A percentile compares a stretch with the other conserved stretches of the same genome.
These are phyloP conservation scores for Brachyrhaphis roseni DNA, from an alignment of 2,797 vertebrate species.

Conservation along the genomic window DNA sequence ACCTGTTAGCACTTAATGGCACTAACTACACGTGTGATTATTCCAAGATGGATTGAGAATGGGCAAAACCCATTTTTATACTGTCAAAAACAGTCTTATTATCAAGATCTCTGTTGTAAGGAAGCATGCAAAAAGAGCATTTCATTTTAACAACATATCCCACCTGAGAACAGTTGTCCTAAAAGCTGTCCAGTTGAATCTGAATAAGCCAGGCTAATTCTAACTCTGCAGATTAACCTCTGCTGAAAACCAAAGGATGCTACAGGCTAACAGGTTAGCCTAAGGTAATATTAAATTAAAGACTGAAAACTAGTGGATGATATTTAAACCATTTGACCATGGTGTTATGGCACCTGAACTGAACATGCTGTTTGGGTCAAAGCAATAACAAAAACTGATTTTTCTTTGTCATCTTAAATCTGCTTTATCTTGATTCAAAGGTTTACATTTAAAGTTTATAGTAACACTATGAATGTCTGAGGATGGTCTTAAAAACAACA, in stretches of 20 bases:
- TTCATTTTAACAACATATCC: neutral
- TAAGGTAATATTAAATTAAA: conserved; percentile 19
- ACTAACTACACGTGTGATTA: neutral
- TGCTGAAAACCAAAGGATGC: conserved; percentile 13
- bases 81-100: neutral
- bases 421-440: conserved; percentile 25
- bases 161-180: neutral
- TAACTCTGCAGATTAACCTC: conserved; percentile 5
- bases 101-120: neutral
- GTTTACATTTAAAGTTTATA: conserved; percentile 51
- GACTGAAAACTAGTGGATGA: conserved; percentile 20
- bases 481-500: conserved; percentile 56
- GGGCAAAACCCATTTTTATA: neutral
- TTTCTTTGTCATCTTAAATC: conserved; percentile 3
- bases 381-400: conserved; percentile 24
- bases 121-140: conserved; percentile 9
- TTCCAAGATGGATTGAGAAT: neutral
- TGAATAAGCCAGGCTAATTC: neutral
- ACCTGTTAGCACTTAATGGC: neutral
- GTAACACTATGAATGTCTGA: conserved; percentile 41
- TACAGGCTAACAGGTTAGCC: conserved; percentile 7
- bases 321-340: conserved; percentile 10
- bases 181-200: neutral
- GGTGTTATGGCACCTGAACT: conserved; percentile 30
- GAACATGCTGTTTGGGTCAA: conserved; percentile 50